These are phyloP conservation scores for Fukomys damarensis DNA, from an alignment of 2,113 vertebrate species.

Conservation along the genomic window DNA sequence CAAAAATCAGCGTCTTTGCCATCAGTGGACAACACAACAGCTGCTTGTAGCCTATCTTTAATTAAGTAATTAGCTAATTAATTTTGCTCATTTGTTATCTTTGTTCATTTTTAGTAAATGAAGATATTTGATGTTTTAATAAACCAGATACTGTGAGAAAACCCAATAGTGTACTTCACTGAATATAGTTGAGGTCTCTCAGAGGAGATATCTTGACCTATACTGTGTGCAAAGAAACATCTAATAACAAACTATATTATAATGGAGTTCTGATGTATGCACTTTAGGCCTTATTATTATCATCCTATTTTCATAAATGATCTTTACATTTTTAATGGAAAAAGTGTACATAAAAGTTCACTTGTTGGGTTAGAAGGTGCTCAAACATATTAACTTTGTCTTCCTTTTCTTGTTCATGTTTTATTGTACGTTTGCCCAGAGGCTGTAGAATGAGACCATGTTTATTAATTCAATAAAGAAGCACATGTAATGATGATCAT, in stretches of 20 bases:
- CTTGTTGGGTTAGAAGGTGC: slow-evolving; percentile 65
- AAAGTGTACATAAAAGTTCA: slow-evolving; percentile 51
- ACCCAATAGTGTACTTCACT: not conserved
- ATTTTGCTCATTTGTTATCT: not conserved
- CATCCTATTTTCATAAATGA: slow-evolving; percentile 70
- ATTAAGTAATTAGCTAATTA: not conserved
- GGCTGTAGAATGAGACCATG: slow-evolving; percentile 57
- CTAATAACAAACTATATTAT: slow-evolving; percentile 20
- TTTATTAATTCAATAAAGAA: slow-evolving; percentile 78
- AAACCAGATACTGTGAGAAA: not conserved
- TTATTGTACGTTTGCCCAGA: slow-evolving; percentile 60
- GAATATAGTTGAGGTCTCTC: slow-evolving; percentile 8
- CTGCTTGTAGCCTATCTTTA: slow-evolving; percentile 21
- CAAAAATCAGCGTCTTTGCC: not conserved
- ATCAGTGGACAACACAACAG: not conserved
- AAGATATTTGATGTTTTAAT: not conserved
- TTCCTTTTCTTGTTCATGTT: slow-evolving; percentile 59
- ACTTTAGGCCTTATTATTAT: slow-evolving; percentile 4
- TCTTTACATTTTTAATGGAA: slow-evolving; percentile 57
- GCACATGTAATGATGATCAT: slow-evolving; percentile 58
- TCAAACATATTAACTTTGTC: slow-evolving; percentile 52
- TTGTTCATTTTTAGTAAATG: slow-evolving; percentile 5
- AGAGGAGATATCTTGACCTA: slow-evolving; percentile 4
- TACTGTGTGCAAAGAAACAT: not conserved
- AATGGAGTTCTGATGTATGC: slow-evolving; percentile 4